Evolutionary conservation across 2,888 invertebrate genomes (phyloP).

Genomic region (Therioaphis trifolii): DNA sequence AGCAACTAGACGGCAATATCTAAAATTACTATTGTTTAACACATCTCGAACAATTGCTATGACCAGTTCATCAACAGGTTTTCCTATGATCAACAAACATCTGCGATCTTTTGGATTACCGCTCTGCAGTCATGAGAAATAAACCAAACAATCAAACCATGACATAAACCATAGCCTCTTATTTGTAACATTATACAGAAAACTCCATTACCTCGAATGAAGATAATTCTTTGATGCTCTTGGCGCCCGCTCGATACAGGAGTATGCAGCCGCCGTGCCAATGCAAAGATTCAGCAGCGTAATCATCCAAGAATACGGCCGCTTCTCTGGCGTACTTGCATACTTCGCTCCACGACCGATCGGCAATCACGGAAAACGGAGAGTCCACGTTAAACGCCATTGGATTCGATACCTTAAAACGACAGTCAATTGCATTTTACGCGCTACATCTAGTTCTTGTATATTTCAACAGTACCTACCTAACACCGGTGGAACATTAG

Average conservation of each 20-base stretch:
- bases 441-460: neutral
- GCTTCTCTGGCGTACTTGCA: constrained; percentile 74
- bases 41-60: constrained; percentile 24
- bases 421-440: neutral
- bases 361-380: constrained; percentile 64
- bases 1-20: constrained; percentile 44
- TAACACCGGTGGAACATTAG: neutral
- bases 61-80: constrained; percentile 36
- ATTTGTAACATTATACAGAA: too few species aligned
- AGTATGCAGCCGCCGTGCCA: constrained; percentile 77
- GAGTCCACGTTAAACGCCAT: constrained; percentile 42
- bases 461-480: neutral
- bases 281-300: constrained; percentile 76
- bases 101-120: constrained; percentile 48
- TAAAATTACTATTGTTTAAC: constrained; percentile 55
- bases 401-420: neutral
- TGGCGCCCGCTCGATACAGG: constrained; percentile 74
- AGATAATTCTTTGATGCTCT: constrained; percentile 75
- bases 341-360: constrained; percentile 75
- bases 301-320: constrained; percentile 76
- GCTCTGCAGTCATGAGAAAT: neutral
- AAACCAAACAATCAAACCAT: neutral
- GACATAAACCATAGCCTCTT: neutral
- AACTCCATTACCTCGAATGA: constrained; percentile 72
- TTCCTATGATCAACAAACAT: constrained; percentile 48